Evolutionary conservation across 2,113 vertebrate genomes (phyloP).

Genomic region (Malurus alboscapulatus): DNA sequence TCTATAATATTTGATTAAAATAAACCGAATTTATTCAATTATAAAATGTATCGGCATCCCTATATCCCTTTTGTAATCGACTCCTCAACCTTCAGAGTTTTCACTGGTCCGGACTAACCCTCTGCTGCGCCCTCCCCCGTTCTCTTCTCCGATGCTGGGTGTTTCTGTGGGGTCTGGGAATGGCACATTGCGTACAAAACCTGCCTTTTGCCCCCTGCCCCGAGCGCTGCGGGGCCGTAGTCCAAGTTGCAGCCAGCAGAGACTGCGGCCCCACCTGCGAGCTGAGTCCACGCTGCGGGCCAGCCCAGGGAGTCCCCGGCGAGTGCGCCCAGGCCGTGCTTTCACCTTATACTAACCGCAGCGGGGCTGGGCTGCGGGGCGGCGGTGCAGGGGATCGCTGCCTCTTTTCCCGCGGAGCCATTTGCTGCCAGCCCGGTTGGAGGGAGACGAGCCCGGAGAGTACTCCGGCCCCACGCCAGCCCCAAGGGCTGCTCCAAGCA

Average conservation of each 20-base stretch:
- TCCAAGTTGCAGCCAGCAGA: neutral
- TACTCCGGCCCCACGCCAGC: accelerated
- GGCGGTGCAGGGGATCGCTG: accelerated
- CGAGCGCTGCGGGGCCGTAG: no score
- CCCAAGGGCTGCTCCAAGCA: accelerated
- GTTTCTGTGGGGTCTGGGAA: neutral
- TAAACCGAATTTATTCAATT: conserved; percentile 47
- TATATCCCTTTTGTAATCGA: neutral
- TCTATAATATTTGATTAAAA: conserved; percentile 67
- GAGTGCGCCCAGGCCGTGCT: neutral
- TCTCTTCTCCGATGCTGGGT: accelerated
- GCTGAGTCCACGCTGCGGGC: no score
- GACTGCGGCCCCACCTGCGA: no score
- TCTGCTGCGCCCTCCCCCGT: accelerated
- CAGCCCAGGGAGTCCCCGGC: neutral
- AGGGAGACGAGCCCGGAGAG: no score
- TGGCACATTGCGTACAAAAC: accelerated
- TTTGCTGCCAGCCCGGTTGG: neutral
- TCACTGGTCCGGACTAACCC: neutral
- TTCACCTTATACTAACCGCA: accelerated
- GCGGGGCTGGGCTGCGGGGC: neutral
- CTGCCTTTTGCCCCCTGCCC: neutral
- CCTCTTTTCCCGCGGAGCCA: accelerated
- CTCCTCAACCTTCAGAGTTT: neutral
- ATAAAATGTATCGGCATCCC: conserved; percentile 5